Conservation (phyloP, 2,113 vertebrate genomes). For the Pangasianodon gigas region DNA sequence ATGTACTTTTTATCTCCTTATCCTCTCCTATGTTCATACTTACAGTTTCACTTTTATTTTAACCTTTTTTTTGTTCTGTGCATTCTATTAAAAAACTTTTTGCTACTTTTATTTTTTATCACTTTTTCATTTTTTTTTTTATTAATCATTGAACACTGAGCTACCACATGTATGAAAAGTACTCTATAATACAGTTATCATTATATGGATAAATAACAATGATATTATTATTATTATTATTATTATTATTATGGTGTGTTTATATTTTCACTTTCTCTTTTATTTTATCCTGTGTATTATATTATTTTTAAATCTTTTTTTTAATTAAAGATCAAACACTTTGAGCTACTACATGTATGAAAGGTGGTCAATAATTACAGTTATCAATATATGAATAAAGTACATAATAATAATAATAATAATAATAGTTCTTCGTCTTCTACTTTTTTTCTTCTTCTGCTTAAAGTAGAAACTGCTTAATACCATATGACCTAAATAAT, state of each 20-base stretch:
- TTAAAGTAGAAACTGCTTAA: background rate
- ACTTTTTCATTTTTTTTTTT: background rate
- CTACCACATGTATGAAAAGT: background rate
- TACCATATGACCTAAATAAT: background rate
- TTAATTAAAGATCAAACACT: background rate
- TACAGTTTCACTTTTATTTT: background rate
- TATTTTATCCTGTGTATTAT: background rate
- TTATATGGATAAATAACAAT: background rate
- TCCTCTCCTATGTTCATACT: background rate
- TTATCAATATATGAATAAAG: background rate
- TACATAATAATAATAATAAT: background rate
- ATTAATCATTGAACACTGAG: background rate
- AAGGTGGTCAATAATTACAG: background rate
- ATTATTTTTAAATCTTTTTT: background rate
- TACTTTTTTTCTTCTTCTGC: background rate
- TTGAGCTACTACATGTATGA: background rate
- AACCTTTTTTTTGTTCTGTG: background rate
- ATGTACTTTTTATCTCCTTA: background rate
- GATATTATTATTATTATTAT: background rate
- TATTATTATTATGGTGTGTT: no score
- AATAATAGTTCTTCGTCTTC: background rate
- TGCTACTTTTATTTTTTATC: background rate
- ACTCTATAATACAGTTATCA: background rate
- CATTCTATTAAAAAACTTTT: background rate
- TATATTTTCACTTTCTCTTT: background rate